Conservation (phyloP, 2,113 vertebrate species). For the Eurypyga helias region DNA sequence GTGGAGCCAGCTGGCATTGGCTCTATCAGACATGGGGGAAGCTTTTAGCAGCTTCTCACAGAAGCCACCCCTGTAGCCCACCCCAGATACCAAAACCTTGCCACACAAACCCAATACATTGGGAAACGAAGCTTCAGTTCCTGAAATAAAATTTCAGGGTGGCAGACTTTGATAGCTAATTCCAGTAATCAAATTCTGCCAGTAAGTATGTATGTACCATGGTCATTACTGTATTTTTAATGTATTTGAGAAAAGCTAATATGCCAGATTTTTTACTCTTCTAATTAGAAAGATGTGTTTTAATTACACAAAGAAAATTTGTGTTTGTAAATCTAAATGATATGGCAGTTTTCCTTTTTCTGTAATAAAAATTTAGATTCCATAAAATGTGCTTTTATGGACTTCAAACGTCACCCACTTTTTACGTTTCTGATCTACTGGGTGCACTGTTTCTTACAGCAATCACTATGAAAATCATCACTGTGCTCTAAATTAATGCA, state of each 20-base stretch:
- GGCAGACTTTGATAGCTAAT: neutral
- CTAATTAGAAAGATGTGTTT: slow-evolving; percentile 9
- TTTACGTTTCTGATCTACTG: neutral
- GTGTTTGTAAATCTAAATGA: neutral
- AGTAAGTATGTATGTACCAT: neutral
- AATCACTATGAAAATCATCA: neutral
- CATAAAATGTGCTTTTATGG: neutral
- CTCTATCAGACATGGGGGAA: neutral
- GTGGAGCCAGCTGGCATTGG: neutral
- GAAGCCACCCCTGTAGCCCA: too few species aligned
- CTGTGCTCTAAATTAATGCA: neutral
- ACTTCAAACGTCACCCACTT: neutral
- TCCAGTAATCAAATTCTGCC: neutral
- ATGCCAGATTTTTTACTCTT: neutral
- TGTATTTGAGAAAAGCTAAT: neutral
- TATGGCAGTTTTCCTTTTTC: neutral
- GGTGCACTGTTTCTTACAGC: neutral
- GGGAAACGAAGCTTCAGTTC: neutral
- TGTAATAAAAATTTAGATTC: neutral
- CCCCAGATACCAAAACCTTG: too few species aligned
- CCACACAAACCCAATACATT: neutral
- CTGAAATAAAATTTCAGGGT: slow-evolving; percentile 19
- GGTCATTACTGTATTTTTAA: neutral
- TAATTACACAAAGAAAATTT: neutral
- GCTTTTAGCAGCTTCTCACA: too few species aligned